A percentile compares a stretch with the other conserved stretches of the same genome.
These are phyloP conservation scores for Phoeniculus purpureus DNA, from an alignment of 2,797 vertebrate species.

Conservation along the genomic window DNA sequence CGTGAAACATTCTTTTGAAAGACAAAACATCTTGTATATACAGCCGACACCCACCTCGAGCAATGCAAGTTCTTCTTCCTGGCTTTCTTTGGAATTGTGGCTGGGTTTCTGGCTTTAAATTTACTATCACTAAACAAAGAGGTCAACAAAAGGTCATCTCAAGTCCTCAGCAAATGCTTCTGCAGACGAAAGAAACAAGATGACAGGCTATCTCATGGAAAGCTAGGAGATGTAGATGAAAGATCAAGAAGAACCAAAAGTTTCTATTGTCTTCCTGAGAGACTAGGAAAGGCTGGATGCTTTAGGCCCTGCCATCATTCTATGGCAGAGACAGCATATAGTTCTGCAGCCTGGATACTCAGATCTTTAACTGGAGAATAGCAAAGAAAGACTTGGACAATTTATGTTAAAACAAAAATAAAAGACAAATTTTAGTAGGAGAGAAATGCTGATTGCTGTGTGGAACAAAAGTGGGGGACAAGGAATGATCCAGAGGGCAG, in stretches of 20 bases:
- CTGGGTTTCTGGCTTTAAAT: neutral
- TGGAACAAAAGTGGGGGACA: neutral
- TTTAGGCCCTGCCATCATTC: neutral
- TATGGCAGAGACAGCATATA: neutral
- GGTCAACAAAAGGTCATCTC: neutral
- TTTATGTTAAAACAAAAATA: neutral
- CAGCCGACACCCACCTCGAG: neutral
- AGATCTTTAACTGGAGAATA: neutral
- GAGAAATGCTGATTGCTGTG: neutral
- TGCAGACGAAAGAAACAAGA: neutral
- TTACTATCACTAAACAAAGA: neutral
- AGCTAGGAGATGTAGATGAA: neutral
- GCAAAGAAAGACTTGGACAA: neutral
- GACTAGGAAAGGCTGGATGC: neutral
- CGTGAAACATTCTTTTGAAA: neutral
- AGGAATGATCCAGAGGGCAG: neutral
- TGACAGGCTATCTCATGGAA: neutral
- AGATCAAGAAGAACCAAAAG: neutral
- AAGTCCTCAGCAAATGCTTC: neutral
- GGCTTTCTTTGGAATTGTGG: neutral
- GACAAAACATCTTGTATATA: rapidly evolving
- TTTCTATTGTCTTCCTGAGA: neutral
- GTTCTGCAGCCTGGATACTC: neutral
- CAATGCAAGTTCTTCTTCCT: neutral
- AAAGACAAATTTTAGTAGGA: neutral